Evolutionary conservation across 23 tunicate species (phyloP).

Genomic region (Styela plicata): DNA sequence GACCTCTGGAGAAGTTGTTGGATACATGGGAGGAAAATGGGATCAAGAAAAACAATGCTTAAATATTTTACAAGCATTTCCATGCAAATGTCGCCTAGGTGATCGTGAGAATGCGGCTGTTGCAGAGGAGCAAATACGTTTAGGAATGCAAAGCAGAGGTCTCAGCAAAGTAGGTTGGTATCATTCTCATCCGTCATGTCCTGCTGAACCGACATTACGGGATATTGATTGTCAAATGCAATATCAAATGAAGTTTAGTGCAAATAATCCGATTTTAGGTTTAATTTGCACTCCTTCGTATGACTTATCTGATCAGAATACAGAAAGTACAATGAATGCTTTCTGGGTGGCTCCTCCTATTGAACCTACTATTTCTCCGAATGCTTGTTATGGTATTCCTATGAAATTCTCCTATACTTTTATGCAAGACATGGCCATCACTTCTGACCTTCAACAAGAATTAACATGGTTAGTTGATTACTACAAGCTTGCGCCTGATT

Average conservation of each 20-base stretch:
- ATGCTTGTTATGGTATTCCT: slow-evolving; percentile 43
- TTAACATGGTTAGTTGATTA: slow-evolving; percentile 44
- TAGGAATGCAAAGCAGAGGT: slow-evolving; percentile 13
- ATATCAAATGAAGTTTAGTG: slow-evolving; percentile 39
- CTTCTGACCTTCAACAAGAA: slow-evolving; percentile 42
- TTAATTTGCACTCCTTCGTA: slow-evolving; percentile 66
- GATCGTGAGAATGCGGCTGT: slow-evolving; percentile 60
- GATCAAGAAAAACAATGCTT: slow-evolving; percentile 66
- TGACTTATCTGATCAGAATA: slow-evolving; percentile 25
- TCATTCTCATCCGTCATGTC: slow-evolving; percentile 73
- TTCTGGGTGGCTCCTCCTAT: slow-evolving; percentile 62
- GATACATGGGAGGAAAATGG: slow-evolving; percentile 89
- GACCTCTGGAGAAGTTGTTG: slow-evolving; percentile 66
- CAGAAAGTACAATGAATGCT: slow-evolving; percentile 50
- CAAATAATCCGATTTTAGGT: slow-evolving; percentile 55
- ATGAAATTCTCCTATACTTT: slow-evolving; percentile 49
- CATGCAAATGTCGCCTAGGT: slow-evolving; percentile 61
- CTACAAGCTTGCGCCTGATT: slow-evolving; percentile 48
- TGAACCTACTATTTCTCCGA: slow-evolving; percentile 9
- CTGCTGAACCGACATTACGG: slow-evolving; percentile 72
- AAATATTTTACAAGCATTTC: slow-evolving; percentile 68
- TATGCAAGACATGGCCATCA: slow-evolving; percentile 33
- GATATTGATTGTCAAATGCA: slow-evolving; percentile 81
- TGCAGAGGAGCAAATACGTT: slow-evolving; percentile 49
- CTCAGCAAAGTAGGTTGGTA: slow-evolving; percentile 79